These are phyloP conservation scores for Porites divaricata DNA, from an alignment of 92 coral and sea anemone species.

Conservation along the genomic window DNA sequence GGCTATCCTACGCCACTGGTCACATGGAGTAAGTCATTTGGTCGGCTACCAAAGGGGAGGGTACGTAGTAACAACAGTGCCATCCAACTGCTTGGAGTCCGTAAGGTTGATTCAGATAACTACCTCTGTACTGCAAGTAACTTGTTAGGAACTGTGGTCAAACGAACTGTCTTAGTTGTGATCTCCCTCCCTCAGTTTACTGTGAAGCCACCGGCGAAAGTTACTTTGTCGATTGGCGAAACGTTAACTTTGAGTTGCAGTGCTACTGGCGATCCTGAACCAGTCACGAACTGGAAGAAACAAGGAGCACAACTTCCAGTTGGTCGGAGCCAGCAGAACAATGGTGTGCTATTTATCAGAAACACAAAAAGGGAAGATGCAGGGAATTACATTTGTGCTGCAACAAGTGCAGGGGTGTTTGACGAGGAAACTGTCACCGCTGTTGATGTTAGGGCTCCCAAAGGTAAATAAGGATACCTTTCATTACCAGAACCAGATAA, in stretches of 20 bases:
- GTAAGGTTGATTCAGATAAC: slow-evolving; percentile 35
- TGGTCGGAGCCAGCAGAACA: neutral
- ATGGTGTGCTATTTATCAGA: neutral
- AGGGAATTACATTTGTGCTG: slow-evolving; percentile 34
- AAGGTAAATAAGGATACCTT: too few relatives aligned
- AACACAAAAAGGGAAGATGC: neutral
- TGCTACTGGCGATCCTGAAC: slow-evolving; percentile 45
- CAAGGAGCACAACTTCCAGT: slow-evolving; percentile 36
- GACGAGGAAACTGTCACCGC: neutral
- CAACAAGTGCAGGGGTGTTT: neutral
- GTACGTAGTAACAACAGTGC: slow-evolving; percentile 1
- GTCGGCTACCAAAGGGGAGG: slow-evolving; percentile 41
- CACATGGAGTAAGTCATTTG: slow-evolving; percentile 64
- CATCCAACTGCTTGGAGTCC: neutral
- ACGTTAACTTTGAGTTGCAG: slow-evolving; percentile 47
- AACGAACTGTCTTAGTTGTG: slow-evolving; percentile 18
- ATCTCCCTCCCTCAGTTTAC: slow-evolving; percentile 6
- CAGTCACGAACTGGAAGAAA: slow-evolving; percentile 48
- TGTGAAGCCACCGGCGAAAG: neutral
- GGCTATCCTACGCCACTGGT: slow-evolving; percentile 58
- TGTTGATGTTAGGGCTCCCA: too few relatives aligned
- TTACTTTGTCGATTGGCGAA: neutral
- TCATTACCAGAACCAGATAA: too few relatives aligned
- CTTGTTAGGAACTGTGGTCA: slow-evolving; percentile 24
- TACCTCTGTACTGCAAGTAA: slow-evolving; percentile 51